Conservation (phyloP, 2,113 vertebrate species). For the Campylorhamphus procurvoides region DNA sequence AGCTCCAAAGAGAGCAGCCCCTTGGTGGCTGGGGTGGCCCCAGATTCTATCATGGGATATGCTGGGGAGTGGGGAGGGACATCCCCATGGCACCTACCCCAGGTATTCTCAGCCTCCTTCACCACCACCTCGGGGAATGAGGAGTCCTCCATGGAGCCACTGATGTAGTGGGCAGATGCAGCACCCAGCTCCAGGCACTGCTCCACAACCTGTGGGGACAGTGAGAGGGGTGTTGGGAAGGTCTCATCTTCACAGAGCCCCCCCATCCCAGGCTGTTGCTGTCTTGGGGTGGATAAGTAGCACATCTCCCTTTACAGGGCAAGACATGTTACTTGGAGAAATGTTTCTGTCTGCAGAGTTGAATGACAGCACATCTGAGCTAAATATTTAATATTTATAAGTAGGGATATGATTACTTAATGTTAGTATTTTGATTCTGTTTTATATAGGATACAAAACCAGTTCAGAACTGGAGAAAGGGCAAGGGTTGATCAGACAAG, state of each 20-base stretch:
- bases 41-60: no score
- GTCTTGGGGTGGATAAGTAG: not conserved
- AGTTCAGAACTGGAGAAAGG: not conserved
- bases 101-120: constrained; percentile 62
- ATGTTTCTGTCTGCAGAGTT: not conserved
- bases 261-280: not conserved
- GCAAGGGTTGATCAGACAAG: not conserved
- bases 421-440: not conserved
- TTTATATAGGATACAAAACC: not conserved
- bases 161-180: constrained; percentile 63
- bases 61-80: not conserved
- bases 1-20: not conserved
- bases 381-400: not conserved
- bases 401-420: not conserved
- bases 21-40: not conserved
- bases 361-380: not conserved
- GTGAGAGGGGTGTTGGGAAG: fast-evolving
- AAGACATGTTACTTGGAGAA: not conserved
- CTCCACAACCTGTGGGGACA: constrained; percentile 36
- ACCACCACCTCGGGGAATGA: constrained; percentile 59
- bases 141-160: constrained; percentile 71
- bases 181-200: constrained; percentile 70
- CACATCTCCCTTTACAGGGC: fast-evolving
- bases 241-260: fast-evolving
- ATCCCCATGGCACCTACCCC: constrained; percentile 56